Base-by-base conservation (phyloP, 2,888 invertebrate species). In the Drosophila acutilabella region DNA sequence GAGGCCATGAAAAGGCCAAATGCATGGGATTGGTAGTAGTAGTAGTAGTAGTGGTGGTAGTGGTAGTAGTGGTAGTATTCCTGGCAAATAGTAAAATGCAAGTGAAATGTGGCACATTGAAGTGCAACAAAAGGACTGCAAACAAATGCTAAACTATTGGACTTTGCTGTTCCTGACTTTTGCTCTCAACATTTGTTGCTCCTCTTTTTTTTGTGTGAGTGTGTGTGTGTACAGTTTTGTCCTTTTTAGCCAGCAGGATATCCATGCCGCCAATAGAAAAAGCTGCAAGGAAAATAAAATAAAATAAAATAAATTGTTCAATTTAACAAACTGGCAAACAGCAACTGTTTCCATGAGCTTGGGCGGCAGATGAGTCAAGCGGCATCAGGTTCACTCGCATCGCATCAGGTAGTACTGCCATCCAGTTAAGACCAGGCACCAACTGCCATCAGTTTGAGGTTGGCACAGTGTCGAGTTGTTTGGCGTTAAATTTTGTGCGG, bases 91-190 rank as follows among this genome's bases (percentile, higher is more conserved):
- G 36, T 36, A 83, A 82, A 82, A 81, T 84, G 76, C 79, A 79
- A 84, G 74, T 87, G 85, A 84, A 87, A 87, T 84, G 82, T 79
- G 85, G 79, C 79, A 81, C 85, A 83, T 77, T 87, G 85, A 79
- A 45, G 59, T 81, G 80, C 85, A 79, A 84, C 77, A 87, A 84
- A 84, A 65, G 81, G 67, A 73, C 59, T 52, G 84, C 78, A 80
- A 81, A 73, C 74, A 78, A 81, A 83, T 80, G 78, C 78, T 75
- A 86, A 78, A 80, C 82, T 78, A 78, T 80, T 71, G 68, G 78
- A 70, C 64, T 79, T 70, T 57, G 69, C 62, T 66, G 57, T n/a
- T 30, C 26, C 26, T 58, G 64, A 16, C 47, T 60, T 51, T 47
- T 38, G 13, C 36, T 36, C 36, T 36, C 36, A 36, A 13, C 11